Conservation (phyloP, 2,113 vertebrate species). For the Paramormyrops kingsleyae region DNA sequence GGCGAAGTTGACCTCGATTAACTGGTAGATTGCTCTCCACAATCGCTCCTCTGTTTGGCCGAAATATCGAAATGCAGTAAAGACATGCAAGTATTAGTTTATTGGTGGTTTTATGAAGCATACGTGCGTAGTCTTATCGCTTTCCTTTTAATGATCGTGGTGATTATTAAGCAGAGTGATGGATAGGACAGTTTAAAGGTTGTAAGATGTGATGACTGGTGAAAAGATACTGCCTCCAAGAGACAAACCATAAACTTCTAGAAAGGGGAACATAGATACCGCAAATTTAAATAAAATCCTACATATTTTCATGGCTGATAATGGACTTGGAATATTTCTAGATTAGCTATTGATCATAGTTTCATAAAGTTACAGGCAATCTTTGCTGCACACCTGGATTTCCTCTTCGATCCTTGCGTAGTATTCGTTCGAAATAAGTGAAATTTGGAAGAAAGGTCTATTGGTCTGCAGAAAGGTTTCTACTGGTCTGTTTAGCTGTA, state of each 20-base stretch:
- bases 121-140: background rate
- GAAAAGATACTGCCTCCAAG: background rate
- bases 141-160: background rate
- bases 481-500: background rate
- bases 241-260: background rate
- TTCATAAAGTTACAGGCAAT: background rate
- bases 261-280: background rate
- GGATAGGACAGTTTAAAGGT: background rate
- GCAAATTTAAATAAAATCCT: background rate
- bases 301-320: background rate
- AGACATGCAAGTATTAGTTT: background rate
- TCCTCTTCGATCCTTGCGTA: background rate
- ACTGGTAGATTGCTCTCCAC: background rate
- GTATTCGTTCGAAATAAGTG: too few species aligned
- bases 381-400: background rate
- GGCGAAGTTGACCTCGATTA: background rate
- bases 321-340: background rate
- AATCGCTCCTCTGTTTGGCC: background rate
- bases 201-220: background rate
- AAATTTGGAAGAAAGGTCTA: background rate
- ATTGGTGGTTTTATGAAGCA: background rate
- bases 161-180: background rate
- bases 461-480: background rate
- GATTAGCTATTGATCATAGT: background rate
- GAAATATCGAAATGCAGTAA: background rate